Evolutionary conservation across 1,140 invertebrate genomes (phyloP).

Genomic region (Drosophila insularis): DNA sequence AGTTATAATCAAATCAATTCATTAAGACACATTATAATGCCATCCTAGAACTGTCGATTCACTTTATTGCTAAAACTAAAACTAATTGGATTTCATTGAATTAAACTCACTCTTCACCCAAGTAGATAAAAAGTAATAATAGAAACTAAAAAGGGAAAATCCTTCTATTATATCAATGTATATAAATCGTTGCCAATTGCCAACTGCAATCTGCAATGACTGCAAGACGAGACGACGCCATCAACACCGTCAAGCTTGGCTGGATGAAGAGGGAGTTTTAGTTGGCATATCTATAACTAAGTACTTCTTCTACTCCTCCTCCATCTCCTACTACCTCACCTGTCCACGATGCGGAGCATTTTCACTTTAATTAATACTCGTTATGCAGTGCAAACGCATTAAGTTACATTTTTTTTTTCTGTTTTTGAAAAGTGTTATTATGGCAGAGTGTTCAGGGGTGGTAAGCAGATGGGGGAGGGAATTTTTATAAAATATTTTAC

Average conservation of each 20-base stretch:
- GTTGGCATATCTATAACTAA: constrained; percentile 7
- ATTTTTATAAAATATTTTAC: constrained; percentile 39
- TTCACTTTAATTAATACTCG: constrained; percentile 55
- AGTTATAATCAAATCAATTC: no score
- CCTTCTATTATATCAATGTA: background rate
- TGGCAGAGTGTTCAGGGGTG: no score
- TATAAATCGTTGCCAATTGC: background rate
- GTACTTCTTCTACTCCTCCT: background rate
- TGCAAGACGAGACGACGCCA: background rate
- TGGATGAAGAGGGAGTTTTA: background rate
- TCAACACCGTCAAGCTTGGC: constrained; percentile 15
- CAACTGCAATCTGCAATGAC: background rate
- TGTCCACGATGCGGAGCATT: constrained; percentile 46
- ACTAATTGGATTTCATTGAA: no score
- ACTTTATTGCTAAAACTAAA: no score
- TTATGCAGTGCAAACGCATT: constrained; percentile 46
- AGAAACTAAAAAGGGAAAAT: background rate
- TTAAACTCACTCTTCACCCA: no score
- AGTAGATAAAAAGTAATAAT: background rate
- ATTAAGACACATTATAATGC: no score
- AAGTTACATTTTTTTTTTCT: constrained; percentile 5
- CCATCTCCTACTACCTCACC: constrained; percentile 8
- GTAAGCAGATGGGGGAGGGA: background rate
- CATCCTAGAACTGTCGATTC: no score
- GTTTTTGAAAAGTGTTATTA: constrained; percentile 14